These are phyloP conservation scores for Mus spretus DNA, from an alignment of 2,797 vertebrate genomes.

Conservation along the genomic window DNA sequence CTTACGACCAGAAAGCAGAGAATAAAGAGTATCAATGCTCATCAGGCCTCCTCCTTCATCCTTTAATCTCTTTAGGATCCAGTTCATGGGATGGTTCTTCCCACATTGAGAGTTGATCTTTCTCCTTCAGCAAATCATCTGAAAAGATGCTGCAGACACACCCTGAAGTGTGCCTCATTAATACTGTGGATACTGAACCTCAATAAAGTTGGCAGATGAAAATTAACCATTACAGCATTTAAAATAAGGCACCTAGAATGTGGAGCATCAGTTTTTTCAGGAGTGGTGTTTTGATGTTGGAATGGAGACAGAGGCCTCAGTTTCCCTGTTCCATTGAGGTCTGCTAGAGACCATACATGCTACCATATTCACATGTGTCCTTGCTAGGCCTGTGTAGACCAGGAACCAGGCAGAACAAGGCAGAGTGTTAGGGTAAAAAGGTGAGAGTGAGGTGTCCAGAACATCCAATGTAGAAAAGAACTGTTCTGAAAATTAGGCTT, in stretches of 20 bases:
- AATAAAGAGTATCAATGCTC: not conserved
- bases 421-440: not conserved
- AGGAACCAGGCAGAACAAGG: not conserved
- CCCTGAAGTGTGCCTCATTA: not conserved
- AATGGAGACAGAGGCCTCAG: not conserved
- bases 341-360: not conserved
- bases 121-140: not conserved
- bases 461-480: not conserved
- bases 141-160: not conserved
- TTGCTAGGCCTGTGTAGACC: fast-evolving
- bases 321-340: not conserved
- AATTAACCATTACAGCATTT: not conserved
- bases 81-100: not conserved
- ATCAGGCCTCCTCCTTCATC: not conserved
- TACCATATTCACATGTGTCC: not conserved
- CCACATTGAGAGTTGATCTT: not conserved
- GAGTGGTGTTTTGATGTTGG: not conserved
- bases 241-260: too few relatives aligned
- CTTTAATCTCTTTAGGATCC: not conserved
- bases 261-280: not conserved
- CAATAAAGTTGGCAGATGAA: not conserved
- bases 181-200: not conserved
- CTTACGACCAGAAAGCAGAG: not conserved
- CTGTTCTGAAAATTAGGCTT: not conserved
- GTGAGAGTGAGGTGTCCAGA: not conserved